Conservation (phyloP, 2,113 vertebrate species). For the Epinephelus moara region DNA sequence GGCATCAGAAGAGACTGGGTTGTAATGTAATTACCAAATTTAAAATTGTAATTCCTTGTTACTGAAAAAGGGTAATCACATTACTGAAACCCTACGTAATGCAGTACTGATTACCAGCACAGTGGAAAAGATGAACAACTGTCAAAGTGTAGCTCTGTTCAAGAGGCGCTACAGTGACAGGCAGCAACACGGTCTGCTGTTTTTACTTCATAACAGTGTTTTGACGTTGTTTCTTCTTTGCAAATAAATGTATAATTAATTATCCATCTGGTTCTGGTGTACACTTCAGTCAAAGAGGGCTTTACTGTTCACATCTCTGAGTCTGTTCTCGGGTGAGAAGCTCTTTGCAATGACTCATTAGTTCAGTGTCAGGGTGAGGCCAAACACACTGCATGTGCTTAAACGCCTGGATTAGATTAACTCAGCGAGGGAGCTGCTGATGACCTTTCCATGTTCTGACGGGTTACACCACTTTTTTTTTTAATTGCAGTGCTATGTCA, state of each 20-base stretch:
- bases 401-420: background rate
- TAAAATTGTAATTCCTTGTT: too few species aligned
- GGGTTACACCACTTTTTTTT: background rate
- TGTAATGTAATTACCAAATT: too few species aligned
- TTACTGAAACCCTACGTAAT: too few species aligned
- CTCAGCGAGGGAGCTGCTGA: background rate
- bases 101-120: too few species aligned
- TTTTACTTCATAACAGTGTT: background rate
- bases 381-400: background rate
- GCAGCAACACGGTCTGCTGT: background rate
- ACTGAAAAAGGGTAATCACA: too few species aligned
- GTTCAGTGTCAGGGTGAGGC: conserved; percentile 1
- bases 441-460: background rate
- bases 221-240: background rate
- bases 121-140: too few species aligned
- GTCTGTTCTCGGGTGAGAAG: background rate
- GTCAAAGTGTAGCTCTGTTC: too few species aligned
- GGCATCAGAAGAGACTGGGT: too few species aligned
- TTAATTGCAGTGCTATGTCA: conserved; percentile 7
- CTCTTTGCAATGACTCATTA: background rate
- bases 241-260: background rate
- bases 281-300: background rate
- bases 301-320: background rate
- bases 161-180: background rate
- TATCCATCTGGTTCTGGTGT: background rate